These are phyloP conservation scores for Sylvia atricapilla DNA, from an alignment of 2,113 vertebrate species.

Conservation along the genomic window DNA sequence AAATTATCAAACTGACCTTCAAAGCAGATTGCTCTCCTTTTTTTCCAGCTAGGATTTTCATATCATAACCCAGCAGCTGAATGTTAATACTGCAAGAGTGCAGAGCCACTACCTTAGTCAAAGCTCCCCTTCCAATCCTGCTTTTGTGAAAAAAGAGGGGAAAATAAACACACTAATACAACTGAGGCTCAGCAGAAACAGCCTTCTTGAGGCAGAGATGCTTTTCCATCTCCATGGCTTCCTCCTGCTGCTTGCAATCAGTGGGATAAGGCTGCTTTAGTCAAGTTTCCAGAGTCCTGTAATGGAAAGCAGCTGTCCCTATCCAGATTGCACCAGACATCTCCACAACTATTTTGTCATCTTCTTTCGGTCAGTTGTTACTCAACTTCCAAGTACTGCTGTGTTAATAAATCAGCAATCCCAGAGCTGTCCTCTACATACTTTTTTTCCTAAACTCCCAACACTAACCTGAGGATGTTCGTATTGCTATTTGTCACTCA, in stretches of 20 bases:
- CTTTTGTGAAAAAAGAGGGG: not conserved
- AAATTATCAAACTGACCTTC: rapidly evolving
- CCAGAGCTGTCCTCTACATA: not conserved
- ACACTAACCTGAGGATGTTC: not conserved
- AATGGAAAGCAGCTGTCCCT: not conserved
- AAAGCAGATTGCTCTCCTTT: not conserved
- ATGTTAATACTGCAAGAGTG: not conserved
- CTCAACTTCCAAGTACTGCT: not conserved
- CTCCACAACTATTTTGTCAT: not conserved
- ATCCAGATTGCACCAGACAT: not conserved
- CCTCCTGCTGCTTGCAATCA: not conserved
- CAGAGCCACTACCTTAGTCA: not conserved
- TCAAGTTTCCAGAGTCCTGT: not conserved
- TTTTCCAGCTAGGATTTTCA: not conserved
- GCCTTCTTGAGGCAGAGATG: not conserved
- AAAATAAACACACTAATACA: not conserved
- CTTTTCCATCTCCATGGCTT: not conserved
- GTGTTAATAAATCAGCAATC: not conserved
- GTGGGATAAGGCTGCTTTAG: not conserved
- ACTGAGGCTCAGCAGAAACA: not conserved
- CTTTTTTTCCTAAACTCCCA: not conserved
- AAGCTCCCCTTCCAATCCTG: not conserved
- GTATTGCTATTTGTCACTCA: not conserved
- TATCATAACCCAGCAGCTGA: not conserved
- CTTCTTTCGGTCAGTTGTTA: not conserved